Conservation (phyloP, 2,888 invertebrate genomes). For the Bedellia somnulentella region DNA sequence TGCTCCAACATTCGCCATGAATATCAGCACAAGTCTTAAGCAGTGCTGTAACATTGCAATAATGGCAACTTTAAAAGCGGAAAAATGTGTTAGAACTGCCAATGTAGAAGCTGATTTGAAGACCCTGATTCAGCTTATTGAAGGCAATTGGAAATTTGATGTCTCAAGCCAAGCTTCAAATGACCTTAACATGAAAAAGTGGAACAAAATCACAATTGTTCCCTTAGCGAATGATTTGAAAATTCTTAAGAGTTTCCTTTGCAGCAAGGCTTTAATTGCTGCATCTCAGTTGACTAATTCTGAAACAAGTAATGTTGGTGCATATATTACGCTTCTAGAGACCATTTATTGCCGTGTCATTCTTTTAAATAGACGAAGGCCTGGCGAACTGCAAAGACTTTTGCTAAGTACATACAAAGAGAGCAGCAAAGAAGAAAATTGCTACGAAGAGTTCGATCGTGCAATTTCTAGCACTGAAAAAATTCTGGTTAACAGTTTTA, state of each 20-base stretch:
- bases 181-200: constrained; percentile 10
- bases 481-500: constrained; percentile 15
- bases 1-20: constrained; percentile 15
- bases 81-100: constrained; percentile 7
- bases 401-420: constrained; percentile 9
- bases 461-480: constrained; percentile 12
- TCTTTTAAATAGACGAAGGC: constrained; percentile 1
- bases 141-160: constrained; percentile 8
- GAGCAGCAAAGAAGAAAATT: constrained; percentile 7
- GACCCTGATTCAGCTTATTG: constrained; percentile 3
- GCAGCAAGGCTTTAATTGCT: constrained; percentile 3
- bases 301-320: neutral
- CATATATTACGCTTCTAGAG: neutral
- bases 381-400: constrained; percentile 5
- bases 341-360: neutral
- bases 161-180: constrained; percentile 8
- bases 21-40: constrained; percentile 15
- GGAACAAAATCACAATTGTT: constrained; percentile 10
- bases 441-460: constrained; percentile 12
- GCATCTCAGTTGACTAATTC: neutral
- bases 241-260: constrained; percentile 10
- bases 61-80: constrained; percentile 12
- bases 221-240: constrained; percentile 11
- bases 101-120: constrained; percentile 4
- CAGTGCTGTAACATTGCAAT: constrained; percentile 17